phyloP scores from a whole-genome alignment of 2,797 vertebrate genomes.

The Odontamblyopus lacepedii region DNA sequence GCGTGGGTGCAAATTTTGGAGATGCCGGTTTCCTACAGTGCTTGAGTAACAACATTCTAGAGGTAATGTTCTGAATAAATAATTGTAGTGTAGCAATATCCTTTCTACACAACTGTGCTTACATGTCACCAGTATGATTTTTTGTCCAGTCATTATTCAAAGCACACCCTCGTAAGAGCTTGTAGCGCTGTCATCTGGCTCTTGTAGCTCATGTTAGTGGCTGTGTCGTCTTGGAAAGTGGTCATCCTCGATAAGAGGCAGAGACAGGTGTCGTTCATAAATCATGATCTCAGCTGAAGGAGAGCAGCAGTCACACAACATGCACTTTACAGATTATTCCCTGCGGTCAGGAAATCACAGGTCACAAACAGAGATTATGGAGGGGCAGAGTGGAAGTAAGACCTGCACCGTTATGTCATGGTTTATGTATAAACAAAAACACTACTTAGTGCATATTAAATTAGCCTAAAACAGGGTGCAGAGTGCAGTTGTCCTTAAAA shows the following conservation, averaged over 20 bases:
- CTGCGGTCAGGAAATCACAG: conserved; percentile 15
- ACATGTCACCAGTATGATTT: not conserved
- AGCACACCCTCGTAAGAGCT: conserved; percentile 39
- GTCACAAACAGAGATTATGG: conserved; percentile 38
- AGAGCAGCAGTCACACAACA: conserved; percentile 20
- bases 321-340: conserved; percentile 36
- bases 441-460: not conserved
- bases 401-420: conserved; percentile 30
- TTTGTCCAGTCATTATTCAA: conserved; percentile 38
- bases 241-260: conserved; percentile 36
- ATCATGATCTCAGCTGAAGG: conserved; percentile 38
- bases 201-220: conserved; percentile 26
- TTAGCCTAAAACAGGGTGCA: not conserved
- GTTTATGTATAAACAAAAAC: conserved; percentile 1
- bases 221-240: conserved; percentile 36
- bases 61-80: conserved; percentile 9
- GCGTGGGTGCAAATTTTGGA: conserved; percentile 10
- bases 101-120: conserved; percentile 5
- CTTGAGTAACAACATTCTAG: conserved; percentile 3
- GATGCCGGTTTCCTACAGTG: conserved; percentile 21
- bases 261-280: conserved; percentile 60
- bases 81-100: not conserved
- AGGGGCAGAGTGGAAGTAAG: conserved; percentile 14
- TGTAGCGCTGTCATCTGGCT: conserved; percentile 26
- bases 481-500: conserved; percentile 43